These are phyloP conservation scores for Strigamia transsilvanica DNA, from an alignment of 2,888 invertebrate species.

Conservation along the genomic window DNA sequence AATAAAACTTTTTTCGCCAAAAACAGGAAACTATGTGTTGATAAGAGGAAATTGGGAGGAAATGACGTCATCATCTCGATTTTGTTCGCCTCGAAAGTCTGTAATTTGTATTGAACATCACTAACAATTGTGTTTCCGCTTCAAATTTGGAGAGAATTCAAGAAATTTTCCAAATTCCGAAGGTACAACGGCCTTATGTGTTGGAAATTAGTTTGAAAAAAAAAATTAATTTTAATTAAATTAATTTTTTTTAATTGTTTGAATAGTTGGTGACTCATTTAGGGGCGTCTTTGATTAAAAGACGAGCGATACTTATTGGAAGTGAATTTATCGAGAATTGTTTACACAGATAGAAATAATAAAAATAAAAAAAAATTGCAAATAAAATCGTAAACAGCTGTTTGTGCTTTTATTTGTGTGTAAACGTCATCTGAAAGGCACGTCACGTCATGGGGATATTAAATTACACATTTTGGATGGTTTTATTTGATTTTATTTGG, in stretches of 20 bases:
- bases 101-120: conserved; percentile 5
- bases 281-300: background rate
- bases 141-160: background rate
- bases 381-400: too few relatives aligned
- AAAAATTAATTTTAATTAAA: too few relatives aligned
- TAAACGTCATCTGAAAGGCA: too few relatives aligned
- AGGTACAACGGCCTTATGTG: background rate
- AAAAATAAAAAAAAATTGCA: too few relatives aligned
- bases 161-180: background rate
- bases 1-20: background rate
- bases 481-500: too few relatives aligned
- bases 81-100: background rate
- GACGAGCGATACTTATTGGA: background rate
- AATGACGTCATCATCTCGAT: conserved; percentile 1
- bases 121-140: background rate
- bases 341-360: too few relatives aligned
- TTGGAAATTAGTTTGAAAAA: too few relatives aligned
- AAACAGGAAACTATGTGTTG: background rate
- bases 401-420: too few relatives aligned
- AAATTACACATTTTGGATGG: too few relatives aligned
- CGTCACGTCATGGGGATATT: too few relatives aligned
- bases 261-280: background rate
- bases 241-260: too few relatives aligned
- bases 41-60: background rate
- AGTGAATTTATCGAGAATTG: background rate